A percentile compares a stretch with the other conserved stretches of the same genome.
Conservation (phyloP, 1,140 invertebrate species). For the Andricus grossulariae region DNA sequence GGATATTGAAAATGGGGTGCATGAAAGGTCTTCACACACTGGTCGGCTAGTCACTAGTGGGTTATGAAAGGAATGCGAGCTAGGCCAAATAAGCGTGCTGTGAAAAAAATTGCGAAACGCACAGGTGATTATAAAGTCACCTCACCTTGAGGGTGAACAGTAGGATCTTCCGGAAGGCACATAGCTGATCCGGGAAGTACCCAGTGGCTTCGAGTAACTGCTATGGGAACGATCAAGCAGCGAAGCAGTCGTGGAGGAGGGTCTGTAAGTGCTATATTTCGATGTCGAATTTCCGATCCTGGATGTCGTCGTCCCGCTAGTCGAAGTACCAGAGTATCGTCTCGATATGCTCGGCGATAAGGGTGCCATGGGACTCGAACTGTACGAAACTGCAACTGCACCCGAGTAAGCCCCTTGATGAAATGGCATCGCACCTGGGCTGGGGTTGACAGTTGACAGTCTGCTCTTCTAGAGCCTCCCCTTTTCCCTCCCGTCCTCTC, state of each 20-base stretch:
- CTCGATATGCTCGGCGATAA: constrained; percentile 64
- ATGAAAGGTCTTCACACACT: not conserved
- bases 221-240: constrained; percentile 52
- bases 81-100: constrained; percentile 12
- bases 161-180: constrained; percentile 51
- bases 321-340: constrained; percentile 60
- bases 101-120: not conserved
- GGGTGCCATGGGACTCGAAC: constrained; percentile 67
- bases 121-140: constrained; percentile 19
- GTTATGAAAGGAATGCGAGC: not conserved
- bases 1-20: not conserved
- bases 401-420: constrained; percentile 68
- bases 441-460: constrained; percentile 34
- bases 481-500: constrained; percentile 4
- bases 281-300: constrained; percentile 36
- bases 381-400: constrained; percentile 70
- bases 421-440: constrained; percentile 67
- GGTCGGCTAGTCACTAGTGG: not conserved
- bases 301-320: constrained; percentile 45
- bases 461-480: constrained; percentile 24
- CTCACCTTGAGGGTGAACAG: constrained; percentile 63
- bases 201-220: constrained; percentile 48
- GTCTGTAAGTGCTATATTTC: constrained; percentile 57
- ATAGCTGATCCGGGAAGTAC: constrained; percentile 29
- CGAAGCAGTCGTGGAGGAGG: constrained; percentile 45